A percentile compares a stretch with the other conserved stretches of the same genome.
These are phyloP conservation scores for Rhogogaster chlorosoma DNA, from an alignment of 2,888 invertebrate genomes.

Conservation along the genomic window DNA sequence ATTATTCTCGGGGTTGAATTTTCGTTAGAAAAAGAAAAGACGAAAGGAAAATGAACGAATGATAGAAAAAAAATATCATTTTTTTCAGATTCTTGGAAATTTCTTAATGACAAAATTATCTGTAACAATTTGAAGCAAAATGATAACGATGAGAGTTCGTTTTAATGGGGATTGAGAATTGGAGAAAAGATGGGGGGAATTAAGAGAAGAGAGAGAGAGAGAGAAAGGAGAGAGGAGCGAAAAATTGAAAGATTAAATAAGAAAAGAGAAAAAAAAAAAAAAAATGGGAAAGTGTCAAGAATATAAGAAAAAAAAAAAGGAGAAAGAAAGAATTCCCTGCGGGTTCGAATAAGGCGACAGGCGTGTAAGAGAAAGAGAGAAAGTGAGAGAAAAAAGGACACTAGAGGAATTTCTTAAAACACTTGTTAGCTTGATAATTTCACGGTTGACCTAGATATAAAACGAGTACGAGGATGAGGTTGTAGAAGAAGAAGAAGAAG, in stretches of 20 bases:
- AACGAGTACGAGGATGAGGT: neutral
- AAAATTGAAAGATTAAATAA: neutral
- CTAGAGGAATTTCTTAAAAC: slow-evolving; percentile 54
- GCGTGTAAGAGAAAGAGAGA: slow-evolving; percentile 48
- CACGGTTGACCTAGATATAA: slow-evolving; percentile 53
- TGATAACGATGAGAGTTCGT: no score
- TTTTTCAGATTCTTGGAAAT: no score
- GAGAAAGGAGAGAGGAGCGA: neutral
- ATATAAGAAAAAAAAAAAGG: neutral
- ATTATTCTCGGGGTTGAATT: no score
- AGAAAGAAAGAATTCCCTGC: neutral
- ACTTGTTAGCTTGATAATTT: slow-evolving; percentile 55
- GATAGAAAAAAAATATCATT: no score
- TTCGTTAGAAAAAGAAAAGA: no score
- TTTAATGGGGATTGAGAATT: no score
- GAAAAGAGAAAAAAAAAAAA: neutral
- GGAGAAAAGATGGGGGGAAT: neutral
- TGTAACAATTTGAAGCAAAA: no score
- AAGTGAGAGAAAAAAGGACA: slow-evolving; percentile 47
- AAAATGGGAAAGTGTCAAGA: neutral
- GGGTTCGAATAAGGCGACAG: neutral
- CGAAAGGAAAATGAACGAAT: no score
- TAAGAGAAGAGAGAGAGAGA: neutral
- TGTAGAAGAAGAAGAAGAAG: neutral
- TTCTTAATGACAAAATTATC: no score